Percentiles rank a stretch among this genome's conserved stretches.
Evolutionary conservation across 2,888 invertebrate genomes (phyloP).

Genomic region (Watsonalla cultraria): DNA sequence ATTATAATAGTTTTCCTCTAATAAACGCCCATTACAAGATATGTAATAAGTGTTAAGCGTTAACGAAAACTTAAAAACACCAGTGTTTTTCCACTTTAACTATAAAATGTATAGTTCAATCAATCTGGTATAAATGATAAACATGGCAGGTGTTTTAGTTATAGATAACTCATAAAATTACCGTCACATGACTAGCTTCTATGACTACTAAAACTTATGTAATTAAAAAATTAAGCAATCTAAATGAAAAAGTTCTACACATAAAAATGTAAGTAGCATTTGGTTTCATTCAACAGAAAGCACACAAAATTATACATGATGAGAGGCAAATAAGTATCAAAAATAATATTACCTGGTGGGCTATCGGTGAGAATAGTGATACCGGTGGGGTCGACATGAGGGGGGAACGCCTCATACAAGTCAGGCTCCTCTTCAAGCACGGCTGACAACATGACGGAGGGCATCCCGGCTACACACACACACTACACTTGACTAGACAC

Average conservation of each 20-base stretch:
- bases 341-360: conserved; percentile 65
- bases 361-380: conserved; percentile 85
- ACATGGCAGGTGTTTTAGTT: too few species aligned
- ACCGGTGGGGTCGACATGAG: conserved; percentile 89
- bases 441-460: conserved; percentile 85
- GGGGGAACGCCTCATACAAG: conserved; percentile 87
- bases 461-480: conserved; percentile 66
- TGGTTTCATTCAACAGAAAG: too few species aligned
- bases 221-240: too few species aligned
- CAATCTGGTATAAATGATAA: too few species aligned
- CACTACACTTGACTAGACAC: conserved; percentile 62
- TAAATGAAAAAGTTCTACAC: too few species aligned
- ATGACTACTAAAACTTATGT: too few species aligned
- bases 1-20: too few species aligned
- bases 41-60: conserved; percentile 11
- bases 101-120: conserved; percentile 8
- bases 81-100: not conserved
- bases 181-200: too few species aligned
- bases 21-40: too few species aligned
- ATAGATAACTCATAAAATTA: too few species aligned
- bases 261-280: too few species aligned
- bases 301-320: too few species aligned
- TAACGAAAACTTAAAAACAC: not conserved
- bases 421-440: conserved; percentile 87
- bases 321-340: not conserved